phyloP scores from a whole-genome alignment of 2,113 vertebrate genomes.

The Synodontis membranacea region DNA sequence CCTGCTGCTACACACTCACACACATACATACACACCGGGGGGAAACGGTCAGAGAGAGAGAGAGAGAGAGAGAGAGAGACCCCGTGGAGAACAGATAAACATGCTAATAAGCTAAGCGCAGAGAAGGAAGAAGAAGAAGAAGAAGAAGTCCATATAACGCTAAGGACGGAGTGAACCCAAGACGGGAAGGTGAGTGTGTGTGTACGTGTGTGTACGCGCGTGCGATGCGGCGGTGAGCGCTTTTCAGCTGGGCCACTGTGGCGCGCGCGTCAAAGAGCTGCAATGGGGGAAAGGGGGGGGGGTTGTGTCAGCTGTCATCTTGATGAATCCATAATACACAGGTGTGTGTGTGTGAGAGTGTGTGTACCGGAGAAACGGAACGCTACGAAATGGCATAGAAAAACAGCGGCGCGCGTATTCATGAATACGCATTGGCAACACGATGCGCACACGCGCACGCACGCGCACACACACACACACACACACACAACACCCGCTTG shows the following conservation, averaged over 20 bases:
- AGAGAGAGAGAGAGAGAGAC: constrained; percentile 4
- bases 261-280: constrained; percentile 49
- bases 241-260: constrained; percentile 41
- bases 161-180: background rate
- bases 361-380: background rate
- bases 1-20: constrained; percentile 63
- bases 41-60: constrained; percentile 57
- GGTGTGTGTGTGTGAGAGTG: constrained; percentile 6
- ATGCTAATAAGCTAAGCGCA: constrained; percentile 58
- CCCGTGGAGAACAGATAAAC: constrained; percentile 39
- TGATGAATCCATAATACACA: constrained; percentile 30
- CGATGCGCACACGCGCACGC: background rate
- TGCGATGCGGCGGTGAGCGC: constrained; percentile 41
- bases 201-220: constrained; percentile 27
- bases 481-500: background rate
- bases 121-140: constrained; percentile 21
- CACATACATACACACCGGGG: constrained; percentile 36
- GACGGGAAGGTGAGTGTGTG: constrained; percentile 50
- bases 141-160: background rate
- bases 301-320: constrained; percentile 42
- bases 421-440: constrained; percentile 29
- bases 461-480: background rate
- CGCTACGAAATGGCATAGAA: background rate
- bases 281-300: constrained; percentile 41
- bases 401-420: constrained; percentile 27